Evolutionary conservation across 2,797 vertebrate genomes (phyloP).

Genomic region (Lemur catta): DNA sequence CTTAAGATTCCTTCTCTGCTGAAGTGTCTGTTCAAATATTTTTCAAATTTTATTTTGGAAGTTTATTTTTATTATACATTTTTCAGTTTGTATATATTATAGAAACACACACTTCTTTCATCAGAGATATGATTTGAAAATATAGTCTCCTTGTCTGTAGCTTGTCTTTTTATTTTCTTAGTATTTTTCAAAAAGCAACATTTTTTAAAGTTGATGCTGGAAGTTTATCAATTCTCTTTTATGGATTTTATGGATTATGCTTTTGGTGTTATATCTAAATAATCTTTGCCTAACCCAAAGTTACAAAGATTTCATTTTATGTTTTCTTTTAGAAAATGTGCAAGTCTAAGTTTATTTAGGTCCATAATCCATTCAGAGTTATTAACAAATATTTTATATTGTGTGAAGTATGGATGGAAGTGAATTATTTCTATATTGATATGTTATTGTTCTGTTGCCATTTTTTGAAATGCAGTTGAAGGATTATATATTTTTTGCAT

Average conservation of each 20-base stretch:
- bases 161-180: not conserved
- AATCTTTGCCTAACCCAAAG: not conserved
- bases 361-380: not conserved
- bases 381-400: not conserved
- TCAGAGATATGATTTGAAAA: not conserved
- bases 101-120: not conserved
- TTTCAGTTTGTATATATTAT: not conserved
- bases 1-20: not conserved
- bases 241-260: not conserved
- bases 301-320: not conserved
- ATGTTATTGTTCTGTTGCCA: not conserved
- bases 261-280: not conserved
- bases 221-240: not conserved
- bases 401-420: not conserved
- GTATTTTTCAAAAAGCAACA: not conserved
- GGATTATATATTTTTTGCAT: not conserved
- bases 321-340: not conserved
- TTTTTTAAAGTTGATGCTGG: not conserved
- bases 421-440: not conserved
- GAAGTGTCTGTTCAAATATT: not conserved
- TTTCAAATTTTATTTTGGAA: not conserved
- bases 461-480: not conserved
- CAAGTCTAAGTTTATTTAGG: not conserved
- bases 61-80: not conserved
- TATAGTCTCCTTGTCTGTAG: not conserved